These are phyloP conservation scores for Novumbra hubbsi DNA, from an alignment of 2,797 vertebrate species.

Conservation along the genomic window DNA sequence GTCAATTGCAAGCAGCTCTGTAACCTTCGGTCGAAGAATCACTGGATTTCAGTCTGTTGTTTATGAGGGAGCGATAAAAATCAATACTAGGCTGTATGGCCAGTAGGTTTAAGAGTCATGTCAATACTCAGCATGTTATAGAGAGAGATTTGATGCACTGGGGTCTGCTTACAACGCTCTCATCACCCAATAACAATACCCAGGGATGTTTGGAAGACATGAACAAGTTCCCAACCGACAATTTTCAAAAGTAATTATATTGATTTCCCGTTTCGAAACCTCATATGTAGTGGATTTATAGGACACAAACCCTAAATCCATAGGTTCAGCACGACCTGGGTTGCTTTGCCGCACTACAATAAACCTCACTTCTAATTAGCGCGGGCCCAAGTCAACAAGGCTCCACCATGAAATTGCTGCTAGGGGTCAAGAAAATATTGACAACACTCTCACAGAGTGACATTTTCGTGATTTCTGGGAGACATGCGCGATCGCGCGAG, in stretches of 20 bases:
- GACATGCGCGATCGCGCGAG: neutral
- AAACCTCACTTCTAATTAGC: slow-evolving; percentile 50
- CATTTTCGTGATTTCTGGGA: too few species aligned
- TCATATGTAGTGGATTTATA: slow-evolving; percentile 25
- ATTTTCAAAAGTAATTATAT: neutral
- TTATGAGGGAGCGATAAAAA: slow-evolving; percentile 21
- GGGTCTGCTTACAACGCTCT: neutral
- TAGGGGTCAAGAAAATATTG: slow-evolving; percentile 66
- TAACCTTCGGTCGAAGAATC: neutral
- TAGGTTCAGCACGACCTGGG: slow-evolving; percentile 23
- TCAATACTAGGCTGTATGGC: neutral
- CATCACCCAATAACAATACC: neutral
- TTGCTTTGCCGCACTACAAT: slow-evolving; percentile 24
- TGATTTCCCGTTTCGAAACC: neutral
- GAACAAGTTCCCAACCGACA: neutral
- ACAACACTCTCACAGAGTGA: slow-evolving; percentile 38
- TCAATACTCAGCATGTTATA: neutral
- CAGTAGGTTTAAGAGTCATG: neutral
- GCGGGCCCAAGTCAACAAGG: slow-evolving; percentile 53
- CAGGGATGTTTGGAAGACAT: neutral
- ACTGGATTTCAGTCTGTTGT: neutral
- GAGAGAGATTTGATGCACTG: neutral
- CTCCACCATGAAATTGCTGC: slow-evolving; percentile 26
- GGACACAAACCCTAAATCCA: neutral
- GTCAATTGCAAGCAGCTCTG: too few species aligned